Conservation (phyloP, 2,888 invertebrate species). For the Hoplodrina ambigua region DNA sequence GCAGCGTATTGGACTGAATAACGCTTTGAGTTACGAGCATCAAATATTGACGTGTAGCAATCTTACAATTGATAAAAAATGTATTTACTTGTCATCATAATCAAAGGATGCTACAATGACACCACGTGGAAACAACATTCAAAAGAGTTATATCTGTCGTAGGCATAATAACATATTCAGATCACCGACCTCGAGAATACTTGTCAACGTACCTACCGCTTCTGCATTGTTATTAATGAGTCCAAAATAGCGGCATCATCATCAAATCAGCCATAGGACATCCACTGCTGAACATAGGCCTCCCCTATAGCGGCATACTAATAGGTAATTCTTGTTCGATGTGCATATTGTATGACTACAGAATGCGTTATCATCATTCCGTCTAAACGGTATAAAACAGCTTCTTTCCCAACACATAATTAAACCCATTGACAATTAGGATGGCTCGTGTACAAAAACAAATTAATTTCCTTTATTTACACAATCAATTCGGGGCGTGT, state of each 20-base stretch:
- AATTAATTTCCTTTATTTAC: conserved; percentile 66
- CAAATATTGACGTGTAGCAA: not conserved
- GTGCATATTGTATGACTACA: not conserved
- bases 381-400: conserved; percentile 20
- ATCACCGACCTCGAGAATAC: too few species aligned
- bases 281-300: too few species aligned
- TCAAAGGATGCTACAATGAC: too few species aligned
- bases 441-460: conserved; percentile 57
- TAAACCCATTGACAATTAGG: conserved; percentile 54
- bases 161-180: too few species aligned
- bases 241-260: not conserved
- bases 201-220: too few species aligned
- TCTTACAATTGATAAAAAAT: too few species aligned
- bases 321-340: not conserved
- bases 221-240: too few species aligned
- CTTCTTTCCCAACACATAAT: conserved; percentile 39
- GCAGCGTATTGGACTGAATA: not conserved
- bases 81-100: too few species aligned
- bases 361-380: conserved; percentile 6
- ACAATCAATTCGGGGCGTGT: conserved; percentile 65
- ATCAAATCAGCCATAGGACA: too few species aligned
- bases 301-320: too few species aligned
- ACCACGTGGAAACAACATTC: too few species aligned
- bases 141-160: too few species aligned
- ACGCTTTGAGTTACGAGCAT: not conserved